Evolutionary conservation across 2,113 vertebrate genomes (phyloP).

Genomic region (Taurulus bubalis): DNA sequence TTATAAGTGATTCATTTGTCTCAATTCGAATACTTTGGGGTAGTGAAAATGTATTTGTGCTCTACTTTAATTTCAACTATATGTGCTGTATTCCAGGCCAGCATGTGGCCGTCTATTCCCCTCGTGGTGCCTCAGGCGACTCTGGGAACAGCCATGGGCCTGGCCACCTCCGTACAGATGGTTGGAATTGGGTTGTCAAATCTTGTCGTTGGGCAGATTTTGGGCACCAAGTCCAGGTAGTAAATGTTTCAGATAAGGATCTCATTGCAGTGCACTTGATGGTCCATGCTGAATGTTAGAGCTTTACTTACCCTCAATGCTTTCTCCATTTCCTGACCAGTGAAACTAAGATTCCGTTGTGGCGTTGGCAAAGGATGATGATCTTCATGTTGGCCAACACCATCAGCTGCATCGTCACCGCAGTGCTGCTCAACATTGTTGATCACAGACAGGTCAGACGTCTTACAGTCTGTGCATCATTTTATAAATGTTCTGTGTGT

Average conservation of each 20-base stretch:
- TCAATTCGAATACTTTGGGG: not conserved
- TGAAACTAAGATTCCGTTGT: slow-evolving; percentile 85
- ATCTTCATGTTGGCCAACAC: slow-evolving; percentile 88
- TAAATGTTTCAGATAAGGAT: not conserved
- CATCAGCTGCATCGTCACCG: slow-evolving; percentile 81
- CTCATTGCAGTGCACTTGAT: not conserved
- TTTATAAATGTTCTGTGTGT: not conserved
- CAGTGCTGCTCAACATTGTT: slow-evolving; percentile 82
- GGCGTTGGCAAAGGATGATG: slow-evolving; percentile 88
- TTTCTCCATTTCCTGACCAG: slow-evolving; percentile 55
- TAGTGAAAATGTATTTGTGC: not conserved
- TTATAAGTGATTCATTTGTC: too few relatives aligned
- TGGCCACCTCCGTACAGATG: slow-evolving; percentile 88
- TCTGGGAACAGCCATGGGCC: slow-evolving; percentile 86
- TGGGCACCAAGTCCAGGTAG: slow-evolving; percentile 85
- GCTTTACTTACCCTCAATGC: not conserved
- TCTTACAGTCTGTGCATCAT: not conserved
- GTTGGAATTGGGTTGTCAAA: slow-evolving; percentile 86
- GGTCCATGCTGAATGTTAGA: not conserved
- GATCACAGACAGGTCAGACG: slow-evolving; percentile 84
- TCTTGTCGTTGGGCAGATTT: slow-evolving; percentile 85
- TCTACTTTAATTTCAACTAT: not conserved
- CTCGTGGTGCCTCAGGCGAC: slow-evolving; percentile 87
- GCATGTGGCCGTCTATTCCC: slow-evolving; percentile 88
- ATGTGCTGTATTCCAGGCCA: slow-evolving; percentile 75